Conservation (phyloP, 2,888 invertebrate genomes). For the Epiblema foenella region DNA sequence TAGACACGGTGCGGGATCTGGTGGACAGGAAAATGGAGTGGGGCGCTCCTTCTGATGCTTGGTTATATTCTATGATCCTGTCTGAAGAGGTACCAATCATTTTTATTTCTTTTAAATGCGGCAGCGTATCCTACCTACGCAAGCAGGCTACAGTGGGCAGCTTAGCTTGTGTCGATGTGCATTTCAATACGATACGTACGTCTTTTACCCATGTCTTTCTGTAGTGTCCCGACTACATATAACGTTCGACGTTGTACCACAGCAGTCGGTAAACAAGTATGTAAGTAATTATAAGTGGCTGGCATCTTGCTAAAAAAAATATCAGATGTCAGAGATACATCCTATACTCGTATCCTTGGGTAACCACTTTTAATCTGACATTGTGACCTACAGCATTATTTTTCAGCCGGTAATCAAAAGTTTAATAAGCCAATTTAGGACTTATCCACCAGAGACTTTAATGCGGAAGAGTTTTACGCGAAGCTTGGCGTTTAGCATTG, state of each 20-base stretch:
- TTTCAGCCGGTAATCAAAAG: slow-evolving; percentile 75
- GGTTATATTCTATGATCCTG: slow-evolving; percentile 86
- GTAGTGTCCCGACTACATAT: no score
- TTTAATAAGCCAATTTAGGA: slow-evolving; percentile 77
- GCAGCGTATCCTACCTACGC: background rate
- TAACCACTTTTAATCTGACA: no score
- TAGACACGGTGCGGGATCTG: slow-evolving; percentile 81
- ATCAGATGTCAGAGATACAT: no score
- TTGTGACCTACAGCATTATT: slow-evolving; percentile 41
- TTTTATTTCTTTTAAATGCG: background rate
- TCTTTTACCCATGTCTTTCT: background rate
- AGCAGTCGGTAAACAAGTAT: no score
- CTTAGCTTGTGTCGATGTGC: background rate
- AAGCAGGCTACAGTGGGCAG: background rate
- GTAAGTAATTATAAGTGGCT: no score
- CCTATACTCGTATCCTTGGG: no score
- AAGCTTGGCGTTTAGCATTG: slow-evolving; percentile 86
- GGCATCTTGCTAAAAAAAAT: background rate
- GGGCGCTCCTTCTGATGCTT: slow-evolving; percentile 88
- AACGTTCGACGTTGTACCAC: no score
- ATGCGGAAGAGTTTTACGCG: slow-evolving; percentile 69
- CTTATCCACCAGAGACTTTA: slow-evolving; percentile 66
- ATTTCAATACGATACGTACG: background rate
- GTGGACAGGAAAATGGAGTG: slow-evolving; percentile 76
- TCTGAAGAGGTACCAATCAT: slow-evolving; percentile 80